Percentiles rank a stretch among this genome's conserved stretches.
Conservation (phyloP, 1,140 invertebrate species). For the Drosophila triauraria region DNA sequence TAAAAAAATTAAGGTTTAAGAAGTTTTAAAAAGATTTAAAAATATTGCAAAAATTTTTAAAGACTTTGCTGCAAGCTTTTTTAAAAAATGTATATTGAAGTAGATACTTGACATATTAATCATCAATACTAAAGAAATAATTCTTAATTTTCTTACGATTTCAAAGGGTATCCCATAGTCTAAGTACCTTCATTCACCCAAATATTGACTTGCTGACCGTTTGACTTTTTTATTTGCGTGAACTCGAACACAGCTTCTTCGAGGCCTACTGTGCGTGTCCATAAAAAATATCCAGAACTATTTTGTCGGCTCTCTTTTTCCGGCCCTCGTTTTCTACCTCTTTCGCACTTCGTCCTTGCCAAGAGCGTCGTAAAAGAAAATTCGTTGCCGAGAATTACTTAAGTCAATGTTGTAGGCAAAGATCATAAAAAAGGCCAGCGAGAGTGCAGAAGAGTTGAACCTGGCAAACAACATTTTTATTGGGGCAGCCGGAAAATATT, state of each 20-base stretch:
- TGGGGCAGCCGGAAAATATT: slow-evolving; percentile 76
- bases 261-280: slow-evolving; percentile 58
- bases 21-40: background rate
- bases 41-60: background rate
- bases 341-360: slow-evolving; percentile 56
- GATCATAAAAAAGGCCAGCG: slow-evolving; percentile 65
- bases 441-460: slow-evolving; percentile 53
- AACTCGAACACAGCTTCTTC: slow-evolving; percentile 17
- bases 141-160: no score
- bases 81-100: background rate
- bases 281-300: slow-evolving; percentile 70
- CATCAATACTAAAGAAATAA: background rate
- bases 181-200: background rate
- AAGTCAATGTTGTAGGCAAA: slow-evolving; percentile 75
- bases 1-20: no score
- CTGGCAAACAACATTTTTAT: slow-evolving; percentile 61
- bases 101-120: background rate
- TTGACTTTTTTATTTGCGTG: slow-evolving; percentile 70
- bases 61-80: no score
- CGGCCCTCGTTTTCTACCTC: slow-evolving; percentile 1
- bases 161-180: slow-evolving; percentile 5
- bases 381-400: slow-evolving; percentile 75
- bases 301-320: slow-evolving; percentile 52
- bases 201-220: slow-evolving; percentile 44
- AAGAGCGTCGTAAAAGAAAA: slow-evolving; percentile 60